phyloP scores from a whole-genome alignment of 2,888 invertebrate species.

The Synanthedon vespiformis region DNA sequence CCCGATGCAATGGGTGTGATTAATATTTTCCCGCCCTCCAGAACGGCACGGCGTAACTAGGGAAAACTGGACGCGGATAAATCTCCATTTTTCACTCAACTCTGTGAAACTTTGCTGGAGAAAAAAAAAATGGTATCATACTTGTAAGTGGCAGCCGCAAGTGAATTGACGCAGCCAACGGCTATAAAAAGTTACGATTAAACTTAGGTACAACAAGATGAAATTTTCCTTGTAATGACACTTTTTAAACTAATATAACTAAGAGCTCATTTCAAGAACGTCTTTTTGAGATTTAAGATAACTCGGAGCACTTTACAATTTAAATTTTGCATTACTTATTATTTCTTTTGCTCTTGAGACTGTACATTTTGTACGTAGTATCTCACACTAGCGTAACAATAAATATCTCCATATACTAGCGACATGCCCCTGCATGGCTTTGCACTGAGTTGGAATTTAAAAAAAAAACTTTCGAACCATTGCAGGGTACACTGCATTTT shows the following conservation, averaged over 20 bases:
- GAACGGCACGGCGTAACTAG: background rate
- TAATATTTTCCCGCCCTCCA: background rate
- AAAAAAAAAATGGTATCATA: constrained; percentile 5
- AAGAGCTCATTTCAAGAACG: constrained; percentile 9
- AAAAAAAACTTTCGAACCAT: no score
- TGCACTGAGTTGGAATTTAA: no score
- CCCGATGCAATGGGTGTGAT: background rate
- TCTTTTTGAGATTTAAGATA: constrained; percentile 29
- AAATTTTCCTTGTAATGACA: constrained; percentile 36
- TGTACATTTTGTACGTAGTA: no score
- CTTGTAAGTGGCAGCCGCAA: constrained; percentile 9
- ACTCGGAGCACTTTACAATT: constrained; percentile 7
- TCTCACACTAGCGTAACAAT: no score
- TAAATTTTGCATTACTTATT: background rate
- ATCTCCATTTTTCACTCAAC: background rate
- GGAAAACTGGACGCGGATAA: background rate
- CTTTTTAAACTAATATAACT: constrained; percentile 31
- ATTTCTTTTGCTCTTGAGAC: no score
- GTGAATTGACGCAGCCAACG: constrained; percentile 22
- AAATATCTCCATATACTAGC: no score
- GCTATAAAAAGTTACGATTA: constrained; percentile 39
- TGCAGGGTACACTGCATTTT: no score
- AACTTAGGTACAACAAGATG: constrained; percentile 32
- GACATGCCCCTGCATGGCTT: no score
- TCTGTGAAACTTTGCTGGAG: background rate